Base-by-base conservation (phyloP, 2,888 invertebrate species). In the Drosophila maculinotata region DNA sequence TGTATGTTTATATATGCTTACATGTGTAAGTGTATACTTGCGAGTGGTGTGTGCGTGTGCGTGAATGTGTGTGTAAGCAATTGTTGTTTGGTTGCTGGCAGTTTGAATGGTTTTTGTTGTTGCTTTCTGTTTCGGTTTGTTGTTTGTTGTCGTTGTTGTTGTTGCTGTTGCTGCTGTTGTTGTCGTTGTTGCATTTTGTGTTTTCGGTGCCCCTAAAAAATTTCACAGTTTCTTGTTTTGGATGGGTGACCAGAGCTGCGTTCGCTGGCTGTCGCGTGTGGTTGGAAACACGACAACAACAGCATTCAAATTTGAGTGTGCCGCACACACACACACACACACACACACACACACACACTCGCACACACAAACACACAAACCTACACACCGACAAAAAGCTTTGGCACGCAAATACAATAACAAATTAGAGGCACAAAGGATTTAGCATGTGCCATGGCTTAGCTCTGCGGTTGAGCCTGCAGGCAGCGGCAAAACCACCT, bases 361-460 rank as follows among this genome's bases (percentile, higher is more conserved):
- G 4, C 7, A 6, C 30, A 26, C 23, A 5, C 25, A 28, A 5
- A 25, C 5, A 31, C 10, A 8, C 7, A n/a, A 12, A 47, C 14
- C 38, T 1, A 58, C 10, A 52, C 38, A 39, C 7, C 14, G 36
- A 58, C 35, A 49, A 58, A 62, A 63, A 59, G 71, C 78, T 80
- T 68, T 84, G 75, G 71, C 81, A 84, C 85, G 82, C 87, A 85
- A 87, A 81, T 81, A 84, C 81, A 81, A 81, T 81, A 81, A 81
- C 81, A 81, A 81, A 81, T 81, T 87, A 87, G 85, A 85, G 82
- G 87, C 79, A 81, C 81, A 81, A 81, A 78, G 87, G 85, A 84
- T 75, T 81, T 87, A 84, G 75, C 87, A 77, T 87, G 80, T 77
- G 87, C 65, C 81, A 74, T 49, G 84, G 80, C 87, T 84, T 87